Evolutionary conservation across 2,888 invertebrate genomes (phyloP).

Genomic region (Tridacna crocea): DNA sequence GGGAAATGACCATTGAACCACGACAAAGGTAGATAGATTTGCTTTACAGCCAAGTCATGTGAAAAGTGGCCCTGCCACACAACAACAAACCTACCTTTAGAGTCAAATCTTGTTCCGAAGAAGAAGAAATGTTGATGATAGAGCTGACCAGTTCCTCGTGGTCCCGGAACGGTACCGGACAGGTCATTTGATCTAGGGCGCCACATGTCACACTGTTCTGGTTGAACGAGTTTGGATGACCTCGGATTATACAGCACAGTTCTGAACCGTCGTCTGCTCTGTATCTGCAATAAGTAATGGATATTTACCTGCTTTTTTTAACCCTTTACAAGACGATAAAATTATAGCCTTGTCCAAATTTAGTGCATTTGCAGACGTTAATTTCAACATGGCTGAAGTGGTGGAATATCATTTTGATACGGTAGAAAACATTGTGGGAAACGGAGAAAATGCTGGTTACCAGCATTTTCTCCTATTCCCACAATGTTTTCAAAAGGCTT

Average conservation of each 20-base stretch:
- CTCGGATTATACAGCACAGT: constrained; percentile 70
- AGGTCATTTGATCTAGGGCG: constrained; percentile 66
- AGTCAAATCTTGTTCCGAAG: neutral
- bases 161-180: constrained; percentile 66
- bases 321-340: too few relatives aligned
- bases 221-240: constrained; percentile 68
- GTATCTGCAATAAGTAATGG: constrained; percentile 33
- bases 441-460: too few relatives aligned
- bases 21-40: too few relatives aligned
- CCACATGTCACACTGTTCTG: constrained; percentile 62
- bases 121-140: constrained; percentile 58
- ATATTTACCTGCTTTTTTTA: neutral
- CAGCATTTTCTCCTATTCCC: too few relatives aligned
- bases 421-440: too few relatives aligned
- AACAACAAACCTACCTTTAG: constrained; percentile 3
- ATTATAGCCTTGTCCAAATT: too few relatives aligned
- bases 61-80: too few relatives aligned
- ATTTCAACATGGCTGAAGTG: neutral
- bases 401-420: neutral
- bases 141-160: constrained; percentile 79
- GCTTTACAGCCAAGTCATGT: too few relatives aligned
- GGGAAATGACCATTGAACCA: too few relatives aligned
- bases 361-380: neutral
- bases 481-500: too few relatives aligned
- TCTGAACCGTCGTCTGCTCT: constrained; percentile 37